Evolutionary conservation across 2,113 vertebrate species (phyloP).

Genomic region (Lagopus leucura): DNA sequence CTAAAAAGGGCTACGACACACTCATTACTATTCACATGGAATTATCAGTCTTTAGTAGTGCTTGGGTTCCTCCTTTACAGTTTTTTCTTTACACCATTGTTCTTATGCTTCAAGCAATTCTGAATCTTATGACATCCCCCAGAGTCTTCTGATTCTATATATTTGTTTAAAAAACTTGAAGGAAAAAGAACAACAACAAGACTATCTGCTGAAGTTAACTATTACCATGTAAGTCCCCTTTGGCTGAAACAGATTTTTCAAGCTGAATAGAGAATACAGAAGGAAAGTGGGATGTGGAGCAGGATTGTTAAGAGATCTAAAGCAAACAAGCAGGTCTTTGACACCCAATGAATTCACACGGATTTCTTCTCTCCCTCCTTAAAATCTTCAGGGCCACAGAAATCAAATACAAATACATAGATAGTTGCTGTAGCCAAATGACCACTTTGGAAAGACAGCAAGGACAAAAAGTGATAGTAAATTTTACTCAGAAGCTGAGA

Average conservation of each 20-base stretch:
- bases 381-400: background rate
- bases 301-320: background rate
- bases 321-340: background rate
- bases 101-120: conserved; percentile 24
- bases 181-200: background rate
- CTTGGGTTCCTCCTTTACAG: background rate
- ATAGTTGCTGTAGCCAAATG: background rate
- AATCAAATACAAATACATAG: background rate
- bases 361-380: background rate
- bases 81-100: background rate
- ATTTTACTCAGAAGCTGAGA: background rate
- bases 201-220: conserved; percentile 1
- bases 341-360: background rate
- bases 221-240: conserved; percentile 8
- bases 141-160: background rate
- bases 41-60: background rate
- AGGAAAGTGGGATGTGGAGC: background rate
- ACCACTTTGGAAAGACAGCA: background rate
- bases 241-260: background rate
- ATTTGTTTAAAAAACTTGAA: conserved; percentile 2
- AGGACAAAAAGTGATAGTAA: background rate
- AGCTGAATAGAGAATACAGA: background rate
- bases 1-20: background rate
- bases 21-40: background rate
- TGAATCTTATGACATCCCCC: background rate